Conservation (phyloP, 2,113 vertebrate species). For the Indicator indicator region DNA sequence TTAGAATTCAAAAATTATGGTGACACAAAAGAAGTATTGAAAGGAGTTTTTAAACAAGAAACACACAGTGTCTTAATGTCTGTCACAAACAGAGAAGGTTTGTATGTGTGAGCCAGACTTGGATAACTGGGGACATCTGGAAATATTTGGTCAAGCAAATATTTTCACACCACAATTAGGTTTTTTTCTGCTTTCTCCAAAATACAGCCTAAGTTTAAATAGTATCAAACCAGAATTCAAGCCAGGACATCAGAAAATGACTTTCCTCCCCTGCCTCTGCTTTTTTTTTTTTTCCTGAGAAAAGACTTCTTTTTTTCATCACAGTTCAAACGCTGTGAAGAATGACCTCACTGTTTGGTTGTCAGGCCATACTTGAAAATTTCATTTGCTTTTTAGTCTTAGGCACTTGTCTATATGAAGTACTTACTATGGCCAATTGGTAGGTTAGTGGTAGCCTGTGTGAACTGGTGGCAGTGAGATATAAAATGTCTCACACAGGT, state of each 20-base stretch:
- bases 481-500: not conserved
- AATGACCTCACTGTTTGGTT: not conserved
- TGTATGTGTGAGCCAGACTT: not conserved
- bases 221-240: not conserved
- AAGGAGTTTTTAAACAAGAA: not conserved
- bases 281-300: not conserved
- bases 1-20: not conserved
- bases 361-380: not conserved
- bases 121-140: not conserved
- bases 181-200: not conserved
- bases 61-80: conserved; percentile 60
- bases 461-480: not conserved
- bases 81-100: conserved; percentile 74
- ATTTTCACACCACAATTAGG: not conserved
- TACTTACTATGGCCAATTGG: not conserved
- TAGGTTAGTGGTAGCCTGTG: not conserved
- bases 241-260: not conserved
- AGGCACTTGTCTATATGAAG: not conserved
- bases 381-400: not conserved
- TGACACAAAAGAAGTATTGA: not conserved
- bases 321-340: not conserved
- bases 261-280: not conserved
- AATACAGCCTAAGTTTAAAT: not conserved
- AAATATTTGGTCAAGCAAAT: not conserved
- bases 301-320: not conserved